Percentiles rank a stretch among this genome's conserved stretches.
Evolutionary conservation across 2,888 invertebrate species (phyloP).

Genomic region (Mechanitis messenoides): DNA sequence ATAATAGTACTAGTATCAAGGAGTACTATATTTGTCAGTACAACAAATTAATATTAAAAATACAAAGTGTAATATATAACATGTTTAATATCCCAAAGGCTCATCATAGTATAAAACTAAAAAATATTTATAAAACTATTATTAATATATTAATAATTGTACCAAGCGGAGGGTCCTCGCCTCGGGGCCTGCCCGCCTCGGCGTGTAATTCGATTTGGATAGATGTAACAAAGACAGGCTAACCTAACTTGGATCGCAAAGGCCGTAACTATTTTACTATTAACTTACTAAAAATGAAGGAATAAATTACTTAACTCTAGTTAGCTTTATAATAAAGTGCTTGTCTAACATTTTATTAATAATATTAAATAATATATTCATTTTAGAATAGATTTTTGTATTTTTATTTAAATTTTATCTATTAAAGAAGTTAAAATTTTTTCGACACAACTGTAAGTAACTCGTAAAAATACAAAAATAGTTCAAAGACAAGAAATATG

Average conservation of each 20-base stretch:
- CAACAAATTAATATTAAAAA: too few relatives aligned
- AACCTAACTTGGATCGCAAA: slow-evolving; percentile 35
- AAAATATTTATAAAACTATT: not conserved
- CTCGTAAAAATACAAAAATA: slow-evolving; percentile 8
- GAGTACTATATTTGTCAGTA: too few relatives aligned
- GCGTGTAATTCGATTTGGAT: slow-evolving; percentile 56
- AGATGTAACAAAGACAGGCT: slow-evolving; percentile 55
- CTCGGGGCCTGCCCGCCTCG: slow-evolving; percentile 37
- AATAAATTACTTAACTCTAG: slow-evolving; percentile 18
- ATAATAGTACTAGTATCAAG: too few relatives aligned
- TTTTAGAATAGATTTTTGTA: too few relatives aligned
- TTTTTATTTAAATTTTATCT: too few relatives aligned
- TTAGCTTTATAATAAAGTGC: too few relatives aligned
- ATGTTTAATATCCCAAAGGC: too few relatives aligned
- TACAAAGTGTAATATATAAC: too few relatives aligned
- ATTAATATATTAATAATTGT: slow-evolving; percentile 20
- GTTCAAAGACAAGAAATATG: slow-evolving; percentile 19
- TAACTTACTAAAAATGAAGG: slow-evolving; percentile 32
- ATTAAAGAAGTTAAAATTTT: not conserved
- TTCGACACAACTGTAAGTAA: not conserved
- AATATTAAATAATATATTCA: too few relatives aligned
- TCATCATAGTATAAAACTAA: not conserved
- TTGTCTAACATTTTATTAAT: too few relatives aligned
- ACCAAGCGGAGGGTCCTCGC: slow-evolving; percentile 23
- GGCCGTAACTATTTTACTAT: slow-evolving; percentile 48